Percentiles rank a stretch among this genome's conserved stretches.
Conservation (phyloP, 2,888 invertebrate species). For the Euzetes globulus region DNA sequence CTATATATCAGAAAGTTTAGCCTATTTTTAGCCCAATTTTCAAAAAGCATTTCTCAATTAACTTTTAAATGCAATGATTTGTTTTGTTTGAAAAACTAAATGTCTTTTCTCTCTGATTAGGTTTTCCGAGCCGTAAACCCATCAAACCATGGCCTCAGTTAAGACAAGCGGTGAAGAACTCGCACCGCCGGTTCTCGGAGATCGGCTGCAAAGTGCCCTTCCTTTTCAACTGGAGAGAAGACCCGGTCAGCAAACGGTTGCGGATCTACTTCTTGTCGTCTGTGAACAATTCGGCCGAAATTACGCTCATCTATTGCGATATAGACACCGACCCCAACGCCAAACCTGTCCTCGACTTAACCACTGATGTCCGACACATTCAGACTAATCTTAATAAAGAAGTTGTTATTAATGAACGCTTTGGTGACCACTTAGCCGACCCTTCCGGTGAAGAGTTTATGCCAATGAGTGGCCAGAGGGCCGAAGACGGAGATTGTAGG, state of each 20-base stretch:
- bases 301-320: conserved; percentile 36
- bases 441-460: neutral
- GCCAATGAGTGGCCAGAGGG: neutral
- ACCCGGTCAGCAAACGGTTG: conserved; percentile 4
- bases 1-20: too few relatives aligned
- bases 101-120: conserved; percentile 7
- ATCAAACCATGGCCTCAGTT: conserved; percentile 37
- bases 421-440: neutral
- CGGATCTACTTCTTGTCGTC: conserved; percentile 36
- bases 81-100: too few relatives aligned
- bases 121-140: conserved; percentile 21
- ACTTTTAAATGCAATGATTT: too few relatives aligned
- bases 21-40: too few relatives aligned
- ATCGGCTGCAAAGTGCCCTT: conserved; percentile 30
- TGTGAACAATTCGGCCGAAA: conserved; percentile 26
- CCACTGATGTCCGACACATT: neutral
- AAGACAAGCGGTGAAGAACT: conserved; percentile 28
- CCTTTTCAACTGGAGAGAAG: conserved; percentile 29
- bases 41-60: too few relatives aligned
- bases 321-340: conserved; percentile 15
- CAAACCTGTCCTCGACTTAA: neutral
- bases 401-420: neutral
- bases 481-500: neutral
- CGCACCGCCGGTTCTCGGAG: conserved; percentile 32
- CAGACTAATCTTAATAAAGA: neutral